A percentile compares a stretch with the other conserved stretches of the same genome.
Conservation (phyloP, 2,797 vertebrate genomes). For the Hemibagrus guttatus region DNA sequence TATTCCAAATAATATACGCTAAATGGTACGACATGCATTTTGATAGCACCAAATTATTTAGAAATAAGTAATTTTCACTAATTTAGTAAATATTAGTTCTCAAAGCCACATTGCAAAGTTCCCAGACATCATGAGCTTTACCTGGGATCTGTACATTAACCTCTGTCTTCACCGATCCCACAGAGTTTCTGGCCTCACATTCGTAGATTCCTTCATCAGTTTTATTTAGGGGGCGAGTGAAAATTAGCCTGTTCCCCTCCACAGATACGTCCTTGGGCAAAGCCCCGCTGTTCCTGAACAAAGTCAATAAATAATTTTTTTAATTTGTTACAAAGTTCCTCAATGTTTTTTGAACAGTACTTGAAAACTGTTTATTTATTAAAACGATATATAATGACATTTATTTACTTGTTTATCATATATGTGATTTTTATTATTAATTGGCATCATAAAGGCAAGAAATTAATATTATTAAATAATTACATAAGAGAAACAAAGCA, state of each 20-base stretch:
- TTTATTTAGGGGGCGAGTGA: conserved; percentile 61
- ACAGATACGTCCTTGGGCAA: conserved; percentile 61
- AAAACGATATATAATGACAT: not conserved
- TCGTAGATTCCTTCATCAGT: conserved; percentile 73
- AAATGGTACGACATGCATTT: not conserved
- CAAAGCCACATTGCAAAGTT: not conserved
- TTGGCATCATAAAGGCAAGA: not conserved
- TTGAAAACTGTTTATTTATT: not conserved
- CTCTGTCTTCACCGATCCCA: conserved; percentile 62
- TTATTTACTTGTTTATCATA: not conserved
- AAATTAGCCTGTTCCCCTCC: conserved; percentile 62
- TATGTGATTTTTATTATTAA: not conserved
- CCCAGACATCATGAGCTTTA: not conserved
- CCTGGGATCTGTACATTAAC: conserved; percentile 48
- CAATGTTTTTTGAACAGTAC: not conserved
- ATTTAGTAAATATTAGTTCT: not conserved
- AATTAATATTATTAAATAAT: not conserved
- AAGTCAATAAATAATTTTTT: not conserved
- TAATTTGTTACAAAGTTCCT: not conserved
- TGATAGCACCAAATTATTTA: not conserved
- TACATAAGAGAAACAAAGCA: not conserved
- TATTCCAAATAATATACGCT: not conserved
- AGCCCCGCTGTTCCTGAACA: conserved; percentile 63
- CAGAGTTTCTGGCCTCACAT: conserved; percentile 59
- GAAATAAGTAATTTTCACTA: not conserved